A percentile compares a stretch with the other conserved stretches of the same genome.
Conservation (phyloP, 2,797 vertebrate genomes). For the Sorex maritimensis region DNA sequence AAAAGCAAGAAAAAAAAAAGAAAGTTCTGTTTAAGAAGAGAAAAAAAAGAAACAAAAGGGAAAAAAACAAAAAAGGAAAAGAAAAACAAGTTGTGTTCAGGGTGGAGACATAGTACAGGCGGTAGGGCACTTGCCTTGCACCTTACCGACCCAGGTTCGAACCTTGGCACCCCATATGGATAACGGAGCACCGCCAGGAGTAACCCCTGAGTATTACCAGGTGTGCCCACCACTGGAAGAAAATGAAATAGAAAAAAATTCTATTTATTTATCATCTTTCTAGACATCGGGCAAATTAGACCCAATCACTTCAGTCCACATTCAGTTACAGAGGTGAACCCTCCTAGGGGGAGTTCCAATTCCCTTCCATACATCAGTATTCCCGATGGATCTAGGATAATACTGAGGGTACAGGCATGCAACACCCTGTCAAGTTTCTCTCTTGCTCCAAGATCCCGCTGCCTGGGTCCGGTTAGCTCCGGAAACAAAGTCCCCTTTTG, state of each 20-base stretch:
- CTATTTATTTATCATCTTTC: slow-evolving; percentile 83
- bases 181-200: too few relatives aligned
- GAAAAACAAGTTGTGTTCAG: too few relatives aligned
- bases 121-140: too few relatives aligned
- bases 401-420: background rate
- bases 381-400: slow-evolving; percentile 27
- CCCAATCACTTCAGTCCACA: slow-evolving; percentile 78
- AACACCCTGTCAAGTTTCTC: slow-evolving; percentile 9
- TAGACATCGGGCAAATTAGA: slow-evolving; percentile 81
- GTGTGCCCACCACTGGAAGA: too few relatives aligned
- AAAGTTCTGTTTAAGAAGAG: too few relatives aligned
- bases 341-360: slow-evolving; percentile 35
- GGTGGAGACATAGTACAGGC: too few relatives aligned
- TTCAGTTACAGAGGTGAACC: slow-evolving; percentile 68
- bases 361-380: slow-evolving; percentile 43
- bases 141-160: too few relatives aligned
- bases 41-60: too few relatives aligned
- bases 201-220: too few relatives aligned
- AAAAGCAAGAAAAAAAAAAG: too few relatives aligned
- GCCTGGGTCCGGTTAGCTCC: slow-evolving; percentile 56
- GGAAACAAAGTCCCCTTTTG: slow-evolving; percentile 77
- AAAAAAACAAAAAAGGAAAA: too few relatives aligned
- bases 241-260: slow-evolving; percentile 65
- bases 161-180: too few relatives aligned
- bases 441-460: slow-evolving; percentile 18